phyloP scores from a whole-genome alignment of 2,888 invertebrate genomes.

The Spatulosminthurus flaviceps region DNA sequence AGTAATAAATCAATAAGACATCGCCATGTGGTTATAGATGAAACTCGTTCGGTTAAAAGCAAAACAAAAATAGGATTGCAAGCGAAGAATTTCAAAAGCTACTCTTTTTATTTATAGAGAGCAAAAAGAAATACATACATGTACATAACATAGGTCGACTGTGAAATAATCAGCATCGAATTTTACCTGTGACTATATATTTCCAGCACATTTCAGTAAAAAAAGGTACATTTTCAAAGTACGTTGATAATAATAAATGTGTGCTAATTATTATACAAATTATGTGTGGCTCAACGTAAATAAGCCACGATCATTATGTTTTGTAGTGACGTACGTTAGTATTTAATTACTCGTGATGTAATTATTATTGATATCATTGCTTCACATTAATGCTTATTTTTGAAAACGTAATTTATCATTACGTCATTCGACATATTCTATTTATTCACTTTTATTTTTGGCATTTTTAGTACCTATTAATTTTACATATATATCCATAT shows the following conservation, averaged over 20 bases:
- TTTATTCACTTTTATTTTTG: conserved; percentile 16
- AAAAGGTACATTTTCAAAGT: no score
- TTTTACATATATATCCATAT: no score
- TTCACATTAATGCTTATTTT: neutral
- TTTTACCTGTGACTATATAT: conserved; percentile 14
- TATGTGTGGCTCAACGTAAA: no score
- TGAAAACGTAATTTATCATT: neutral
- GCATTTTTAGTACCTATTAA: neutral
- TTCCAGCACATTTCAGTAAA: neutral
- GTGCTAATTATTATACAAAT: neutral
- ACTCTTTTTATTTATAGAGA: neutral
- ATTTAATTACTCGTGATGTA: neutral
- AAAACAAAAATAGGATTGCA: neutral
- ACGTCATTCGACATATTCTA: neutral
- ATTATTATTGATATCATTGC: neutral
- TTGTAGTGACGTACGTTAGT: no score
- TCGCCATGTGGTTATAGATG: neutral
- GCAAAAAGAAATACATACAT: no score
- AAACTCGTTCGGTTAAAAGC: no score
- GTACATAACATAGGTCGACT: neutral
- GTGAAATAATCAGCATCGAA: conserved; percentile 9
- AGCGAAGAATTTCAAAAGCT: neutral
- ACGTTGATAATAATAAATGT: neutral
- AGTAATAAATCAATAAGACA: no score
- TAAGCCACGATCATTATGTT: no score